These are phyloP conservation scores for Platalea minor DNA, from an alignment of 2,797 vertebrate genomes.

Conservation along the genomic window DNA sequence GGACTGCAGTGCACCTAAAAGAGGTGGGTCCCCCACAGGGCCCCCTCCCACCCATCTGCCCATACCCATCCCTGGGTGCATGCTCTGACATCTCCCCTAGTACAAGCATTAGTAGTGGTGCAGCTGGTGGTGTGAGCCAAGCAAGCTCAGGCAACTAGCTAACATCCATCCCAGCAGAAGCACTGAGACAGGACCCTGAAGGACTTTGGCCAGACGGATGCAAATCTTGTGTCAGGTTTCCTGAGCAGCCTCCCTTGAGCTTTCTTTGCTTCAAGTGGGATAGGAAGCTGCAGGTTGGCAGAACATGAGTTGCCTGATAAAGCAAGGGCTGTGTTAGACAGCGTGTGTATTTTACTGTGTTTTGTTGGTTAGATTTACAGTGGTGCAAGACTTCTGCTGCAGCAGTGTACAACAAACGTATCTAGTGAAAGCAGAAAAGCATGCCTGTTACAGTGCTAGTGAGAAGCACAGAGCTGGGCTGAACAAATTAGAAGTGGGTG, in stretches of 20 bases:
- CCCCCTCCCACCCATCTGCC: neutral
- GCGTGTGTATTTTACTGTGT: neutral
- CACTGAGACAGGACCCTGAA: neutral
- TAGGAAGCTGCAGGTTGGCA: neutral
- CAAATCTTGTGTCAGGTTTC: neutral
- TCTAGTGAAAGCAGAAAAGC: neutral
- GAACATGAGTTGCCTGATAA: neutral
- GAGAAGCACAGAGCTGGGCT: neutral
- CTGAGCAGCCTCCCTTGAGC: neutral
- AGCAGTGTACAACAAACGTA: rapidly evolving
- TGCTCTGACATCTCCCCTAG: rapidly evolving
- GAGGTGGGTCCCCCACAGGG: no score
- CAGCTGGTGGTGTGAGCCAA: neutral
- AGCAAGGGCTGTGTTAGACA: rapidly evolving
- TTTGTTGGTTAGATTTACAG: neutral
- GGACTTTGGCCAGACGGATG: neutral
- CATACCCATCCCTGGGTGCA: neutral
- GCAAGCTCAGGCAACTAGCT: neutral
- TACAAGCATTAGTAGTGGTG: rapidly evolving
- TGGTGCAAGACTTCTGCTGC: neutral
- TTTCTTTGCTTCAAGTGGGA: neutral
- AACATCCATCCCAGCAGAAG: neutral
- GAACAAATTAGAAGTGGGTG: neutral
- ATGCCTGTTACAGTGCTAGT: neutral
- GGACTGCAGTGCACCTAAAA: neutral